These are phyloP conservation scores for Bagarius yarrelli DNA, from an alignment of 2,113 vertebrate species.

Conservation along the genomic window DNA sequence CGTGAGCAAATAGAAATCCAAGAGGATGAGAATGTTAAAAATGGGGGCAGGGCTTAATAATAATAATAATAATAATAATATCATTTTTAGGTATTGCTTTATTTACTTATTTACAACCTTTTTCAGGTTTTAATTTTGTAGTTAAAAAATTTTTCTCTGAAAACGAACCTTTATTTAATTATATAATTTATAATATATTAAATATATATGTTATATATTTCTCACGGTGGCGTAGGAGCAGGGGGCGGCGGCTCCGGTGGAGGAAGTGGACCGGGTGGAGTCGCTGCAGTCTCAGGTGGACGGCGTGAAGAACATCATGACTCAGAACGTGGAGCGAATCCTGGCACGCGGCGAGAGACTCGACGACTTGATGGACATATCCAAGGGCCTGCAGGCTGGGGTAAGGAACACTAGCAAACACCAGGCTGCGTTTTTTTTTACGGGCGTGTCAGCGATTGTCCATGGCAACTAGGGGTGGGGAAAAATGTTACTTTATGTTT, in stretches of 20 bases:
- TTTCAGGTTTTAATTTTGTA: too few relatives aligned
- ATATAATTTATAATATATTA: too few relatives aligned
- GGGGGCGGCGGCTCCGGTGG: conserved; percentile 43
- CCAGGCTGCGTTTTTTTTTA: too few relatives aligned
- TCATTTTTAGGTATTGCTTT: too few relatives aligned
- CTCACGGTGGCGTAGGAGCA: conserved; percentile 55
- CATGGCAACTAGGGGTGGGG: too few relatives aligned
- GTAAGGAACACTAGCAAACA: conserved; percentile 66
- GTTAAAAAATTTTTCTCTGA: too few relatives aligned
- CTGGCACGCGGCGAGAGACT: conserved; percentile 87
- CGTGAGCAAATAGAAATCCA: not conserved
- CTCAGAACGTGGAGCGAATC: conserved; percentile 89
- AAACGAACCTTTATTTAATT: too few relatives aligned
- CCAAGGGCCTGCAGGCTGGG: conserved; percentile 85
- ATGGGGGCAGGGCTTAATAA: not conserved
- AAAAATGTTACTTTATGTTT: too few relatives aligned
- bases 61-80: not conserved
- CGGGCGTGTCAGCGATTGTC: too few relatives aligned
- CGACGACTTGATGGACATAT: conserved; percentile 87
- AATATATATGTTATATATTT: too few relatives aligned
- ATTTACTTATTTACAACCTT: too few relatives aligned
- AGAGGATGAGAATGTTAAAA: not conserved
- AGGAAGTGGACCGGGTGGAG: conserved; percentile 66
- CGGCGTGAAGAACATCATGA: conserved; percentile 88
- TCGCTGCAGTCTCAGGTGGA: conserved; percentile 82